Evolutionary conservation across 1,140 invertebrate genomes (phyloP).

Genomic region (Gyrodactylus salaris): DNA sequence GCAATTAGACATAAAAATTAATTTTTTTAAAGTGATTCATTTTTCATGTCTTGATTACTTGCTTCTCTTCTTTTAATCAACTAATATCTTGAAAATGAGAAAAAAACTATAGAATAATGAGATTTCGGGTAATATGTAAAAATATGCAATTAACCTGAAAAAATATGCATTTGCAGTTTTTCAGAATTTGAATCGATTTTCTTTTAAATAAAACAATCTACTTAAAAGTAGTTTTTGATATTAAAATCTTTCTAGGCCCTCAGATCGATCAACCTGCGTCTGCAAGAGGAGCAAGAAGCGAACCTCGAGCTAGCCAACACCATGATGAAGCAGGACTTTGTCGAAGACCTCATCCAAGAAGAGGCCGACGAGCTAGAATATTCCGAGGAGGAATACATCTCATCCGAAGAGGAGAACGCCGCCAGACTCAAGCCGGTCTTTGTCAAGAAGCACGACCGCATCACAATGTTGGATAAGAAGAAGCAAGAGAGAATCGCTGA

Average conservation of each 20-base stretch:
- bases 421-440: slow-evolving; percentile 6
- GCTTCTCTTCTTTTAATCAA: too few relatives aligned
- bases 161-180: too few relatives aligned
- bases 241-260: background rate
- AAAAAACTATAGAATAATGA: too few relatives aligned
- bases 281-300: background rate
- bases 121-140: too few relatives aligned
- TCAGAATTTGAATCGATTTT: too few relatives aligned
- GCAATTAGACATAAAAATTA: too few relatives aligned
- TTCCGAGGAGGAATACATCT: slow-evolving; percentile 8
- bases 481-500: background rate
- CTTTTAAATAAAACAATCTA: too few relatives aligned
- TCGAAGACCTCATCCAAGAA: slow-evolving; percentile 15
- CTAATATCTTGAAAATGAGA: too few relatives aligned
- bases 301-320: background rate
- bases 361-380: slow-evolving; percentile 33
- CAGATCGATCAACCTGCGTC: background rate
- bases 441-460: background rate
- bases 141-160: too few relatives aligned
- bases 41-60: too few relatives aligned
- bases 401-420: background rate
- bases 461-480: background rate
- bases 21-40: too few relatives aligned
- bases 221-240: too few relatives aligned
- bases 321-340: background rate